Evolutionary conservation across 2,888 invertebrate genomes (phyloP).

Genomic region (Sympetrum striolatum): DNA sequence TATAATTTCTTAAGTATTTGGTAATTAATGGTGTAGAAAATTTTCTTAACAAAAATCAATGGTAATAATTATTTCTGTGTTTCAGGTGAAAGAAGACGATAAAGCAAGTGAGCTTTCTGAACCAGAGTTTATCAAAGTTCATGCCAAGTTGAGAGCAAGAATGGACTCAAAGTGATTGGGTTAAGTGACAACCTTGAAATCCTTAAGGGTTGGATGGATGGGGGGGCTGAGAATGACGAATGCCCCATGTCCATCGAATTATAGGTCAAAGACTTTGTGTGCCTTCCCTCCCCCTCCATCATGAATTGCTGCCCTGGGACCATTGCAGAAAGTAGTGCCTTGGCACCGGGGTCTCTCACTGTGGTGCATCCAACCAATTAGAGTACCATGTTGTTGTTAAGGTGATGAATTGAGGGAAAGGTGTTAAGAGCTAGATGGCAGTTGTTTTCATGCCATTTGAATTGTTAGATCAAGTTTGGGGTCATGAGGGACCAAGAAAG

Average conservation of each 20-base stretch:
- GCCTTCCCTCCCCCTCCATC: slow-evolving; percentile 36
- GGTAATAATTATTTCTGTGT: slow-evolving; percentile 25
- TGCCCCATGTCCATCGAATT: slow-evolving; percentile 8
- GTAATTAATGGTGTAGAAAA: too few species aligned
- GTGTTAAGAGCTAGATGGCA: slow-evolving; percentile 10
- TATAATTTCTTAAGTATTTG: too few species aligned
- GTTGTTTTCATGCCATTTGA: not conserved
- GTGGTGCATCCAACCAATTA: slow-evolving; percentile 33
- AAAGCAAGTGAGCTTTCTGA: slow-evolving; percentile 50
- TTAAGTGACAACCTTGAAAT: not conserved
- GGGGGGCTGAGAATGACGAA: slow-evolving; percentile 14
- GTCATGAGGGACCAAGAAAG: slow-evolving; percentile 21
- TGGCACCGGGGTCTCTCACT: slow-evolving; percentile 15
- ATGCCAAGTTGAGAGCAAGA: slow-evolving; percentile 68
- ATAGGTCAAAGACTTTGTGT: slow-evolving; percentile 37
- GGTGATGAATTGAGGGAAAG: slow-evolving; percentile 34
- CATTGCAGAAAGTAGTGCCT: slow-evolving; percentile 37
- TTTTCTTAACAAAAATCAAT: not conserved
- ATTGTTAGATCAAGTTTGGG: slow-evolving; percentile 1
- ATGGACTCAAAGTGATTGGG: slow-evolving; percentile 54
- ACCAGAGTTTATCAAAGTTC: slow-evolving; percentile 68
- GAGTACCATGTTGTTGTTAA: not conserved
- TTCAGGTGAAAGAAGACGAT: slow-evolving; percentile 51
- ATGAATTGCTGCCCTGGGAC: slow-evolving; percentile 21
- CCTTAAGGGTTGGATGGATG: not conserved